Conservation (phyloP, 2,888 invertebrate genomes). For the Ferrisia virgata region DNA sequence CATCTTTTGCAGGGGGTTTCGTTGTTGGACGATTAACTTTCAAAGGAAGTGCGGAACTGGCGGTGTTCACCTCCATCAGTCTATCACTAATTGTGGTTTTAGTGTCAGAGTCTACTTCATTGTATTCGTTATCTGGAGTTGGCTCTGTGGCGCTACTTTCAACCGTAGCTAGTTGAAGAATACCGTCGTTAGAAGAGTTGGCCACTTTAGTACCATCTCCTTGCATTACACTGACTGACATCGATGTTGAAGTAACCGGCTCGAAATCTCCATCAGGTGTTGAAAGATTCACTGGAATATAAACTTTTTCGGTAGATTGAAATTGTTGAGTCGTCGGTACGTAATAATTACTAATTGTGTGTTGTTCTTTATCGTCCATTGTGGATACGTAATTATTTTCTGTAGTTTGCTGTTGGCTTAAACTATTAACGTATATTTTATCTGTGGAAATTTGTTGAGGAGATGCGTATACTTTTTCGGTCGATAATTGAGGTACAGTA, state of each 20-base stretch:
- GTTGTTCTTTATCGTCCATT: slow-evolving; percentile 16
- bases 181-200: neutral
- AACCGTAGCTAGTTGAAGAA: slow-evolving; percentile 23
- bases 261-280: slow-evolving; percentile 46
- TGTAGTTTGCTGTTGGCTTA: neutral
- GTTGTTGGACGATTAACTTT: slow-evolving; percentile 15
- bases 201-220: slow-evolving; percentile 27
- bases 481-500: slow-evolving; percentile 31
- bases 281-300: slow-evolving; percentile 40
- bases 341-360: slow-evolving; percentile 33
- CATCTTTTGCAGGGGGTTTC: neutral
- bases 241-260: slow-evolving; percentile 50
- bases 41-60: neutral
- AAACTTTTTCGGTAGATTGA: slow-evolving; percentile 40
- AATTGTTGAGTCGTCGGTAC: slow-evolving; percentile 47
- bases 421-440: neutral
- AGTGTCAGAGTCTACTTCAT: slow-evolving; percentile 39
- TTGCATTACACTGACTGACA: slow-evolving; percentile 49
- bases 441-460: slow-evolving; percentile 36
- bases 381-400: neutral
- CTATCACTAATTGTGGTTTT: slow-evolving; percentile 34
- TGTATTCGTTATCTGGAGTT: slow-evolving; percentile 36
- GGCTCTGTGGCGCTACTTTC: slow-evolving; percentile 37
- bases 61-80: neutral
- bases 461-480: slow-evolving; percentile 35